Conservation (phyloP, 1,140 invertebrate species). For the Drosophila pseudoananassae region DNA sequence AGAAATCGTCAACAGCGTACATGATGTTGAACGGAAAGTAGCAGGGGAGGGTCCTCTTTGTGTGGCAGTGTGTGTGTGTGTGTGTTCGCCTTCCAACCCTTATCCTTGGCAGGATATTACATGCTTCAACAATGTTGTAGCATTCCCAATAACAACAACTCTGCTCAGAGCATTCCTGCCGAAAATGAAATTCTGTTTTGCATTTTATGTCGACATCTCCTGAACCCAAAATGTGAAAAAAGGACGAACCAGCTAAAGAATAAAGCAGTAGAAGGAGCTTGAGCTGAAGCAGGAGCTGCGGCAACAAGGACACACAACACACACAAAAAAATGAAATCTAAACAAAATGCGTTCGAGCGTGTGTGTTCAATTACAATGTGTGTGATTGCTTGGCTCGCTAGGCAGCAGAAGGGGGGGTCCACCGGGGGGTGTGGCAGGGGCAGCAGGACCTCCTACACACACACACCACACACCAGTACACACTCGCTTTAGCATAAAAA, state of each 20-base stretch:
- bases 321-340: slow-evolving; percentile 73
- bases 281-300: slow-evolving; percentile 46
- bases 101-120: slow-evolving; percentile 82
- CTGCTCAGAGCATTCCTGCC: slow-evolving; percentile 72
- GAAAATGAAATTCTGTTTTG: slow-evolving; percentile 83
- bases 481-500: slow-evolving; percentile 64
- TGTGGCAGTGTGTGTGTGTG: slow-evolving; percentile 18
- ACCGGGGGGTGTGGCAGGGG: slow-evolving; percentile 8
- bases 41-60: slow-evolving; percentile 39
- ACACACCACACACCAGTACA: slow-evolving; percentile 33
- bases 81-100: slow-evolving; percentile 68
- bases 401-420: slow-evolving; percentile 13
- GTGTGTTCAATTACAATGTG: slow-evolving; percentile 84
- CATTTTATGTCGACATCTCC: slow-evolving; percentile 81
- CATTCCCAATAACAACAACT: slow-evolving; percentile 77
- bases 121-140: slow-evolving; percentile 82
- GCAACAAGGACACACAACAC: slow-evolving; percentile 44
- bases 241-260: slow-evolving; percentile 44
- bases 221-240: slow-evolving; percentile 72
- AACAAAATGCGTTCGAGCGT: slow-evolving; percentile 83
- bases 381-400: slow-evolving; percentile 75
- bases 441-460: slow-evolving; percentile 31
- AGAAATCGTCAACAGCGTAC: slow-evolving; percentile 78
- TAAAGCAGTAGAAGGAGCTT: slow-evolving; percentile 43
- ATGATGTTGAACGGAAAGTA: slow-evolving; percentile 39